Conservation (phyloP, 2,797 vertebrate genomes). For the Bryconaethiops microstoma region DNA sequence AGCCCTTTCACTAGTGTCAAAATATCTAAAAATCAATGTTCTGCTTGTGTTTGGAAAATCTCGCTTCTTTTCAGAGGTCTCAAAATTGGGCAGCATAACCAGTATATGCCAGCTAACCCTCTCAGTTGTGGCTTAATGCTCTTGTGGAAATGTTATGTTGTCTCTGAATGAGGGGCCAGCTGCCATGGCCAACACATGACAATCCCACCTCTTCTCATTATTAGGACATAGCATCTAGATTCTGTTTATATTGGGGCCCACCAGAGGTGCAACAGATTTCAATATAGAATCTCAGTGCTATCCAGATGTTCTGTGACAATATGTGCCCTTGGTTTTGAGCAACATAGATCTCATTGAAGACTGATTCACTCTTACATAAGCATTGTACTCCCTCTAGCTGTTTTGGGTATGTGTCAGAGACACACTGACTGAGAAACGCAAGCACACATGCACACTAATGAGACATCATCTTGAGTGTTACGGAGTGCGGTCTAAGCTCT, state of each 20-base stretch:
- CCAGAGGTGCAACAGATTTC: background rate
- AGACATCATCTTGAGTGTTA: constrained; percentile 12
- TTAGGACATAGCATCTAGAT: background rate
- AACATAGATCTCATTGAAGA: background rate
- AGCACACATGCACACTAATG: background rate
- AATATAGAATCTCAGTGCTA: background rate
- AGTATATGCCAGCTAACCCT: no score
- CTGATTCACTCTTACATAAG: constrained; percentile 55
- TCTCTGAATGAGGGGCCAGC: background rate
- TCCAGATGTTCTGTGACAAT: constrained; percentile 28
- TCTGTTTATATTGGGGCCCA: background rate
- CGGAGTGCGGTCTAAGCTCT: background rate
- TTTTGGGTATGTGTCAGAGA: constrained; percentile 37
- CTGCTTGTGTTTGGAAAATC: no score
- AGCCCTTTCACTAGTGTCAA: no score
- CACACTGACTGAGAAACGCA: constrained; percentile 13
- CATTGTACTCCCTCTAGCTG: constrained; percentile 25
- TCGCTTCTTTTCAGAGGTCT: no score
- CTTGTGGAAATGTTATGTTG: background rate
- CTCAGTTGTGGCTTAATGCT: no score
- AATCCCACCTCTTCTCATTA: background rate
- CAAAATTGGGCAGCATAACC: no score
- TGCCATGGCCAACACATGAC: background rate
- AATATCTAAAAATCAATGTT: no score
- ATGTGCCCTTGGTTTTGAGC: constrained; percentile 6